Evolutionary conservation across 2,888 invertebrate genomes (phyloP), one percentile per base, ranked within the genome.

Genomic region (Parnassius apollo): DNA sequence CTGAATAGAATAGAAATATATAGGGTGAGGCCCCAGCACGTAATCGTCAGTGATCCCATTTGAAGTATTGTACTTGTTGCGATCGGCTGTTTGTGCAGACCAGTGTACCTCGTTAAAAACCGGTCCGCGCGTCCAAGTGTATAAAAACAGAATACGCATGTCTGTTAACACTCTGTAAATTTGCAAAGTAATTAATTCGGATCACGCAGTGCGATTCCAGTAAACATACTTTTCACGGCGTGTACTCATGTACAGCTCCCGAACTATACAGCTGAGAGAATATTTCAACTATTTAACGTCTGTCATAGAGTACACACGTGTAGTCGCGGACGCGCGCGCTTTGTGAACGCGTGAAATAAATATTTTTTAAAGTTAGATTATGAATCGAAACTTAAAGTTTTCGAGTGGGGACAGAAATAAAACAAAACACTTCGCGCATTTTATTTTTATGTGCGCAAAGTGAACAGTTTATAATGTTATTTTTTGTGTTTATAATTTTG

Each of bases 401-500:
- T 35, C 52, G 53, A 51, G 52, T 52, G 46, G 8, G 13, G 35
- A 42, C 2, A 35, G 35, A 35, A 35, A 35, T 49, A 13, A 49
- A 49, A 49, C 49, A 49, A 49, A 49, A 49, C 49, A 13, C 9
- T 8, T 8, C 49, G 49, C 13, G 9, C 18, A 18, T 4, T 9
- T 49, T 18, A n/a, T 46, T 46, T 49, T 49, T 1, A 49, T 13
- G 49, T 49, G 49, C 7, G 13, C 49, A 13, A 42, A 62, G 54
- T 64, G 65, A 55, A 58, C 61, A 55, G 1, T n/a, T 11, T 44
- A 49, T 49, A 49, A 74, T 74, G 72, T 69, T 67, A 62, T 66
- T 72, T 53, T 66, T 71, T 8, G 61, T 72, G 65, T 75, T 85
- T 67, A 67, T 86, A 46, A 66, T 86, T 71, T 75, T 88, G 71